Conservation (phyloP, 1,140 invertebrate species). For the Neocloeon triangulifer region DNA sequence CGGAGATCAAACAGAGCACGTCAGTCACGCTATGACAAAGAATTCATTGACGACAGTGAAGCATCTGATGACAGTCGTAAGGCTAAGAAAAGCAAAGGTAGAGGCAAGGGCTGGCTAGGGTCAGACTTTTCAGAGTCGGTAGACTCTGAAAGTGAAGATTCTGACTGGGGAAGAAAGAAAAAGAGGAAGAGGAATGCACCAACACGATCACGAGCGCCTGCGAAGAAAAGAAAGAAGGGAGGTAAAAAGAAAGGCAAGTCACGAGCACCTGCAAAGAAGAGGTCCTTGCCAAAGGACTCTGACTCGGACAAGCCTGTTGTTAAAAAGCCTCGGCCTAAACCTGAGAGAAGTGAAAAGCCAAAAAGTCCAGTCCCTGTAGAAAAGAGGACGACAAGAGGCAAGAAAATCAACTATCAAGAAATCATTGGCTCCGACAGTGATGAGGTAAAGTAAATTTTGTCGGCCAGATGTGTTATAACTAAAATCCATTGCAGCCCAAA, state of each 20-base stretch:
- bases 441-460: slow-evolving; percentile 26
- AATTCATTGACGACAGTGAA: slow-evolving; percentile 32
- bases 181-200: slow-evolving; percentile 17
- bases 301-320: too few relatives aligned
- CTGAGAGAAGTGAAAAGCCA: too few relatives aligned
- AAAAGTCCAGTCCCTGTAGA: background rate
- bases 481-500: background rate
- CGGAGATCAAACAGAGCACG: slow-evolving; percentile 30
- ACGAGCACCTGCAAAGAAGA: too few relatives aligned
- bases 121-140: slow-evolving; percentile 4
- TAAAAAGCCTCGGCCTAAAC: too few relatives aligned
- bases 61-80: slow-evolving; percentile 27
- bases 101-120: slow-evolving; percentile 24
- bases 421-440: slow-evolving; percentile 36
- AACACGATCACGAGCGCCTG: background rate
- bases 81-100: slow-evolving; percentile 19
- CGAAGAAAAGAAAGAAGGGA: too few relatives aligned
- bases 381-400: slow-evolving; percentile 32
- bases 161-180: slow-evolving; percentile 29
- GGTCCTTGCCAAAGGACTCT: too few relatives aligned
- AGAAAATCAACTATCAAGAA: slow-evolving; percentile 47
- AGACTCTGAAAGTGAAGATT: slow-evolving; percentile 30
- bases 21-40: slow-evolving; percentile 27
- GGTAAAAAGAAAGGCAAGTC: too few relatives aligned
- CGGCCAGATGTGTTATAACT: slow-evolving; percentile 3